Evolutionary conservation across 2,113 vertebrate genomes (phyloP).

Genomic region (Vulpes vulpes): DNA sequence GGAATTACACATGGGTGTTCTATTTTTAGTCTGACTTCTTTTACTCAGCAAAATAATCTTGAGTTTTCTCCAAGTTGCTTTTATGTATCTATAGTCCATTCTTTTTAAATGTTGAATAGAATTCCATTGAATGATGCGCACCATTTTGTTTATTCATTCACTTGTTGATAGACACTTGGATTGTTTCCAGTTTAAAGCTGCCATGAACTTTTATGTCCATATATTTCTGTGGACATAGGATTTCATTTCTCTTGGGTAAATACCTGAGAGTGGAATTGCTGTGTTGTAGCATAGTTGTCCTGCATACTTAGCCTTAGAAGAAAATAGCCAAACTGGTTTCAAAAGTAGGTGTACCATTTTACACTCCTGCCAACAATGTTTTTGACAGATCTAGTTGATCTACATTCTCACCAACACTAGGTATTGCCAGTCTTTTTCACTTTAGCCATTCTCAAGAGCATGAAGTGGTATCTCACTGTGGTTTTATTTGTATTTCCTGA

Average conservation of each 20-base stretch:
- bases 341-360: background rate
- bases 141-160: background rate
- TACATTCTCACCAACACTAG: background rate
- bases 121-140: background rate
- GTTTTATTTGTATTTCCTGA: slow-evolving; percentile 9
- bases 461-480: background rate
- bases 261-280: background rate
- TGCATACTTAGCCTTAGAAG: background rate
- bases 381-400: background rate
- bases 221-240: background rate
- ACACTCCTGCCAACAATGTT: background rate
- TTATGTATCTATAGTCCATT: background rate
- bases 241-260: slow-evolving; percentile 33
- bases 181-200: background rate
- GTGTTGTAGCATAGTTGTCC: background rate
- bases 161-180: background rate
- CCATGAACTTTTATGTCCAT: background rate
- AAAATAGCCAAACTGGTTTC: background rate
- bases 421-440: background rate
- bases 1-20: background rate
- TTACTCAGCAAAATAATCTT: background rate
- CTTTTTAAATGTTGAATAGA: background rate
- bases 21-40: slow-evolving; percentile 12
- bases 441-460: background rate
- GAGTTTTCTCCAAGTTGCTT: background rate